Base-by-base conservation (phyloP, 2,113 vertebrate species). In the Pungitius pungitius region DNA sequence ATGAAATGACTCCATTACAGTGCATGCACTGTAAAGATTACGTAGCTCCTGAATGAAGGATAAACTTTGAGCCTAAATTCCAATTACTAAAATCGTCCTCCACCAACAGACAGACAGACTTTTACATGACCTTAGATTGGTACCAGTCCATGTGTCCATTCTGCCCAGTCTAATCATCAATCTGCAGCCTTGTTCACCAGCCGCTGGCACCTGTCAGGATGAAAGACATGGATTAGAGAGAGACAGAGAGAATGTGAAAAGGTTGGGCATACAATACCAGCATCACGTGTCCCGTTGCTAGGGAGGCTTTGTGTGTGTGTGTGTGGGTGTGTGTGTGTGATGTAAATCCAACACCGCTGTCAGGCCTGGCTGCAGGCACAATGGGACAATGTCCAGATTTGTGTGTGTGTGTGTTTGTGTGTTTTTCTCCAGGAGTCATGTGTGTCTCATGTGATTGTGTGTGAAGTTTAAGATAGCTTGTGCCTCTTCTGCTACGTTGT, bases 191-290 rank as follows among this genome's bases (percentile, higher is more conserved):
- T 76, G 79, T 84, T 84, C 86, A 88, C 83, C 89, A 87, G 85
- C 82, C 80, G 74, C 87, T 86, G 86, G 86, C 88, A 85, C 85
- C 86, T 88, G 83, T 87, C 90, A 87, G 80, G 85, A 87, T 89
- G 81, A 90, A 87, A 89, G 83, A 87, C 85, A 71, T 66, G 86
- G 87, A 88, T 90, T 89, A 90, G 84, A 85, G 84, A 80, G 64
- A 80, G 65, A 88, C 73, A 78, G 77, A 75, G 83, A 79, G 74
- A 84, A 75, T 42, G 79, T 73, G 78, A 86, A 87, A 86, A 85
- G 89, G 84, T 85, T 85, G 81, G 85, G 64, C 73, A 67, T 74
- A 87, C 85, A 87, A 90, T 85, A 69, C 82, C 37, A 54, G 52
- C 81, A 52, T 88, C 87, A 90, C 87, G 85, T 87, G 86, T 85